Evolutionary conservation across 2,888 invertebrate species (phyloP).

Genomic region (Erebia aethiops): DNA sequence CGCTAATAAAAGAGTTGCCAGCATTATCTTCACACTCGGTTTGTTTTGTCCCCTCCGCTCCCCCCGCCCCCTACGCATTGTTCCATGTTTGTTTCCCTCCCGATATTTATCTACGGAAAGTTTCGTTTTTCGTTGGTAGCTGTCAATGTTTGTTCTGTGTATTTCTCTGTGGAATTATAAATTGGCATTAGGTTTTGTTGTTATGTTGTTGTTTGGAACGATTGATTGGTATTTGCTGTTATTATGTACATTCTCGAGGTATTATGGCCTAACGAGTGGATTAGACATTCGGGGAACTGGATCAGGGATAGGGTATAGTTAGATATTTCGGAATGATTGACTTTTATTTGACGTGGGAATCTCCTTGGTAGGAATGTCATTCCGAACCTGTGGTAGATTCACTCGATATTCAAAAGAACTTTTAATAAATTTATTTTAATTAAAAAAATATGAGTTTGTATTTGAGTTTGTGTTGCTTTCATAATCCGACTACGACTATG

Average conservation of each 20-base stretch:
- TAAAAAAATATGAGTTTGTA: no score
- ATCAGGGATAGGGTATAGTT: no score
- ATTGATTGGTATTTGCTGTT: slow-evolving; percentile 7
- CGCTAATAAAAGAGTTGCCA: slow-evolving; percentile 26
- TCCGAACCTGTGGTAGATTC: no score
- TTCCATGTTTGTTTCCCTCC: slow-evolving; percentile 14
- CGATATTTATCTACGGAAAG: slow-evolving; percentile 21
- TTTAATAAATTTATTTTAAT: no score
- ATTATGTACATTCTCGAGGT: background rate
- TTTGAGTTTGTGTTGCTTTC: no score
- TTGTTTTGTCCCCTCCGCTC: slow-evolving; percentile 10
- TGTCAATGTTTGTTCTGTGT: slow-evolving; percentile 21
- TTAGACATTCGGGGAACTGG: no score
- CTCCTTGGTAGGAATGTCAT: no score
- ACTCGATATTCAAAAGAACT: no score
- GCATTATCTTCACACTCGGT: slow-evolving; percentile 29
- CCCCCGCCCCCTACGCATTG: slow-evolving; percentile 16
- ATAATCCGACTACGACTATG: no score
- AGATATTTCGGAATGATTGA: no score
- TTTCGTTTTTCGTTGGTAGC: slow-evolving; percentile 14
- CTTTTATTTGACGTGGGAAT: no score
- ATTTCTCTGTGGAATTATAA: slow-evolving; percentile 20
- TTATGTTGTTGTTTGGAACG: background rate
- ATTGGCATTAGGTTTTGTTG: slow-evolving; percentile 1
- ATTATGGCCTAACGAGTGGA: background rate